These are phyloP conservation scores for Hypanus sabinus DNA, from an alignment of 2,113 vertebrate species.

Conservation along the genomic window DNA sequence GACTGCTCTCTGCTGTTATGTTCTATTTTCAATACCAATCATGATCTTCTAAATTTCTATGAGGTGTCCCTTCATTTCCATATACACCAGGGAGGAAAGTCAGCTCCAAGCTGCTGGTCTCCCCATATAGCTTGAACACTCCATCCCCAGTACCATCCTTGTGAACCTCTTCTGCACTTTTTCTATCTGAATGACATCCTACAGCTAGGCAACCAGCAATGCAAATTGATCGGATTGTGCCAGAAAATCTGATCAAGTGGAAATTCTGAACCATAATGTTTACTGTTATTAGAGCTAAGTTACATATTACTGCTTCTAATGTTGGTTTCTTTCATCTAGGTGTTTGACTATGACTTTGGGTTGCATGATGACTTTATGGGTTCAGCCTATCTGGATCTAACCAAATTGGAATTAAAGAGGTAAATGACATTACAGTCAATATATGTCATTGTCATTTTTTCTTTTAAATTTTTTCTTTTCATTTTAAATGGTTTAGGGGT, in stretches of 20 bases:
- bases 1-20: too few relatives aligned
- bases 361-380: slow-evolving; percentile 98
- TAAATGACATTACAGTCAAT: slow-evolving; percentile 44
- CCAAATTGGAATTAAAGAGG: slow-evolving; percentile 84
- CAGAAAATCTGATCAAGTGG: background rate
- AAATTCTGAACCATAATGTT: background rate
- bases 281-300: background rate
- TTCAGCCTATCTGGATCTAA: slow-evolving; percentile 80
- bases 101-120: too few relatives aligned
- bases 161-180: too few relatives aligned
- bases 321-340: slow-evolving; percentile 55
- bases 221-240: background rate
- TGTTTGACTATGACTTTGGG: slow-evolving; percentile 98
- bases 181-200: too few relatives aligned
- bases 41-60: too few relatives aligned
- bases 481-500: background rate
- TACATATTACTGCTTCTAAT: background rate
- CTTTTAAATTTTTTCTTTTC: background rate
- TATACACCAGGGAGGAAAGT: too few relatives aligned
- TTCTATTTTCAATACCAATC: too few relatives aligned
- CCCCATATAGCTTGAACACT: too few relatives aligned
- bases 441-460: background rate
- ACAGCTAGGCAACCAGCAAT: too few relatives aligned
- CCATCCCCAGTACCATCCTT: too few relatives aligned
- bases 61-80: too few relatives aligned